Evolutionary conservation across 2,797 vertebrate species (phyloP).

Genomic region (Takifugu ocellatus): DNA sequence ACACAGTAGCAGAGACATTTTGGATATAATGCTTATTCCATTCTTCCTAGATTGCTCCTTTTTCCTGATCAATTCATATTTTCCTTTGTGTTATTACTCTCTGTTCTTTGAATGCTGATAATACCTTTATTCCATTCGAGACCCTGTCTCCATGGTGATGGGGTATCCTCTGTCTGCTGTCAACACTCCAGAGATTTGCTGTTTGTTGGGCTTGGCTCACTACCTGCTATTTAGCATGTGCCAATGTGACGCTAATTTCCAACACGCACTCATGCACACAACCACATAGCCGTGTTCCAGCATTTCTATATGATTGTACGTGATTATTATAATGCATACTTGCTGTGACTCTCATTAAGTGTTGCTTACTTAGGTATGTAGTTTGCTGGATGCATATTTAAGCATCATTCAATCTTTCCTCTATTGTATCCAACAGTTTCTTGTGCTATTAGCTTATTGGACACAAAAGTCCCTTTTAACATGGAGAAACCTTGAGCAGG

Average conservation of each 20-base stretch:
- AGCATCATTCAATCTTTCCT: too few species aligned
- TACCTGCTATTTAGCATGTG: slow-evolving; percentile 45
- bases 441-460: too few species aligned
- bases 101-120: neutral
- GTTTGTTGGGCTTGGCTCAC: slow-evolving; percentile 34
- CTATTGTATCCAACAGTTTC: too few species aligned
- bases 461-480: too few species aligned
- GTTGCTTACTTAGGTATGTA: too few species aligned
- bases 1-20: too few species aligned
- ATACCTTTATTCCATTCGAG: slow-evolving; percentile 28
- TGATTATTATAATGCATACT: too few species aligned
- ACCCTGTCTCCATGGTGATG: slow-evolving; percentile 62
- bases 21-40: neutral
- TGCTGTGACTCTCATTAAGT: too few species aligned
- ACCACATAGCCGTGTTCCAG: neutral
- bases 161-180: slow-evolving; percentile 47
- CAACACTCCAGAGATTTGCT: slow-evolving; percentile 40
- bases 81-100: neutral
- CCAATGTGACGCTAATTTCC: slow-evolving; percentile 18
- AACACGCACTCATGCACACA: slow-evolving; percentile 14
- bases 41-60: neutral
- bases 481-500: too few species aligned
- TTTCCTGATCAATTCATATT: neutral
- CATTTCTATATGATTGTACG: neutral
- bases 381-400: too few species aligned